Percentiles rank a stretch among this genome's conserved stretches.
phyloP scores from a whole-genome alignment of 2,888 invertebrate genomes.

The Apamea crenata region DNA sequence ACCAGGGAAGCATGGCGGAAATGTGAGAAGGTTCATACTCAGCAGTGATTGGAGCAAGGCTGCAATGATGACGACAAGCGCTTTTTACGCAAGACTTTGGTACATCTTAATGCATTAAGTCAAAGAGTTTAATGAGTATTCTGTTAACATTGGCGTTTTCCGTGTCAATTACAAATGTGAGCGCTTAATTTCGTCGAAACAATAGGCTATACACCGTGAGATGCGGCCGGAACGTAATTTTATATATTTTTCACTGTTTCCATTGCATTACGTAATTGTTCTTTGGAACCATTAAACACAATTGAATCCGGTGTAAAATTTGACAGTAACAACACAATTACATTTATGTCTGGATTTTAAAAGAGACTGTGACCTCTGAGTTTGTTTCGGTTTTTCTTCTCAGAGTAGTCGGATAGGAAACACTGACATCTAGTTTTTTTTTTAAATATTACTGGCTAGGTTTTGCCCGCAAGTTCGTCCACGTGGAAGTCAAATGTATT shows the following conservation, averaged over 20 bases:
- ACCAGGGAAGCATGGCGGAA: not conserved
- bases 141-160: constrained; percentile 61
- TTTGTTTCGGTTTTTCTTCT: not conserved
- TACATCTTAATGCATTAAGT: constrained; percentile 50
- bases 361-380: not conserved
- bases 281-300: constrained; percentile 22
- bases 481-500: no score
- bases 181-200: constrained; percentile 68
- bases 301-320: not conserved
- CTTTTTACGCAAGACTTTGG: constrained; percentile 20
- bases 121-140: constrained; percentile 57
- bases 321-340: not conserved
- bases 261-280: constrained; percentile 54
- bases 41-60: not conserved
- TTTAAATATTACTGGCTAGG: no score
- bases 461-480: no score
- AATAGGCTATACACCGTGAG: constrained; percentile 76
- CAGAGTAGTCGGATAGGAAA: not conserved
- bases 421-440: no score
- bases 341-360: not conserved
- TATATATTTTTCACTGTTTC: constrained; percentile 54
- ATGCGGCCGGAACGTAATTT: constrained; percentile 68
- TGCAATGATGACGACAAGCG: not conserved
- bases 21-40: no score
- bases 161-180: constrained; percentile 72